phyloP scores from a whole-genome alignment of 2,113 vertebrate genomes.

The Numida meleagris region DNA sequence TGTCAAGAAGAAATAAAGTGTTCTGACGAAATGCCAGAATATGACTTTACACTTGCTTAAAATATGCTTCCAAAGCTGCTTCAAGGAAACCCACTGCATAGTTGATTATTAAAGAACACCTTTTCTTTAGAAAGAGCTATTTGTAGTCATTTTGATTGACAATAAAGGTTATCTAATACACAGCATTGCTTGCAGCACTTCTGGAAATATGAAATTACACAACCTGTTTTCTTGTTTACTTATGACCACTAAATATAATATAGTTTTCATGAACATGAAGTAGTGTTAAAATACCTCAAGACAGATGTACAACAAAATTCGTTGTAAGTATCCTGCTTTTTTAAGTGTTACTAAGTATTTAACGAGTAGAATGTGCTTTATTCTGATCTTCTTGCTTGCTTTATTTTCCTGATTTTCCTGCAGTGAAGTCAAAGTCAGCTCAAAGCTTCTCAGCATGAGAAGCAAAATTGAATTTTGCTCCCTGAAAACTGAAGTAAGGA shows the following conservation, averaged over 20 bases:
- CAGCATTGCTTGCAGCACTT: neutral
- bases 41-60: conserved; percentile 71
- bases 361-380: neutral
- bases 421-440: neutral
- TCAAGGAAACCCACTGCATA: conserved; percentile 57
- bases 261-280: neutral
- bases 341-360: neutral
- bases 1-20: conserved; percentile 71
- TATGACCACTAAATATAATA: neutral
- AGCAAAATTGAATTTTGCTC: neutral
- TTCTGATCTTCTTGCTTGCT: neutral
- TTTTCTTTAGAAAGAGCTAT: neutral
- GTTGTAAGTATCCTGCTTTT: neutral
- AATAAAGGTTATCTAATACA: neutral
- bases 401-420: neutral
- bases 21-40: conserved; percentile 58
- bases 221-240: neutral
- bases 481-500: neutral
- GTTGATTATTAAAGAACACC: conserved; percentile 38
- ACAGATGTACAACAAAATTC: neutral
- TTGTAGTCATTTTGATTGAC: conserved; percentile 18
- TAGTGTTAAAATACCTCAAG: neutral
- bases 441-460: neutral
- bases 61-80: conserved; percentile 61
- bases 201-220: neutral